Evolutionary conservation across 37 sponge, comb jelly and placozoan species (phyloP).

Genomic region (Mnemiopsis leidyi): DNA sequence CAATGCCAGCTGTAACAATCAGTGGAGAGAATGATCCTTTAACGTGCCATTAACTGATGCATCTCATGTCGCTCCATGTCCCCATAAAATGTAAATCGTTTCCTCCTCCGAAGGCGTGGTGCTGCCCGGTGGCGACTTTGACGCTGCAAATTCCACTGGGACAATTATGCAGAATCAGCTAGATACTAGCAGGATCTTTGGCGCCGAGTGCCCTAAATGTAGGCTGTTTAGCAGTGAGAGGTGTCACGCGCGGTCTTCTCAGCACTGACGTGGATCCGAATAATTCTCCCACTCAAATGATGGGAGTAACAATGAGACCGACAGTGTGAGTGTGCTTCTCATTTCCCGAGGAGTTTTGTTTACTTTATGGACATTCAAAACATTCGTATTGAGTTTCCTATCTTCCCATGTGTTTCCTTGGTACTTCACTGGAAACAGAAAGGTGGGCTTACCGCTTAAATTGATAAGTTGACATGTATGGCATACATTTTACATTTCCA

Average conservation of each 20-base stretch:
- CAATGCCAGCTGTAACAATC: conserved; percentile 81
- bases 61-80: background rate
- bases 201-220: background rate
- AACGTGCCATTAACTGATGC: background rate
- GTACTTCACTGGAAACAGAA: background rate
- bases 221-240: conserved; percentile 12
- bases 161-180: conserved; percentile 10
- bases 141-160: background rate
- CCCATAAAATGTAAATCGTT: background rate
- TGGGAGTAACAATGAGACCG: background rate
- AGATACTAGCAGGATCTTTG: background rate
- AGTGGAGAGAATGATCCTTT: conserved; percentile 90
- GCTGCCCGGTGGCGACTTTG: background rate
- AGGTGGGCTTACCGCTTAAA: background rate
- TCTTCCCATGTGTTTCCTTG: background rate
- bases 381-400: background rate
- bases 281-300: background rate
- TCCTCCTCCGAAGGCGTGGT: background rate
- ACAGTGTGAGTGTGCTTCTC: background rate
- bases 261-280: background rate
- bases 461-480: too few relatives aligned
- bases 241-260: background rate
- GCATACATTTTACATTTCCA: too few relatives aligned
- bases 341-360: background rate
- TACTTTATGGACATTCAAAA: background rate